These are phyloP conservation scores for Archaeoteleia sp. DNA, from an alignment of 2,888 invertebrate genomes.

Conservation along the genomic window DNA sequence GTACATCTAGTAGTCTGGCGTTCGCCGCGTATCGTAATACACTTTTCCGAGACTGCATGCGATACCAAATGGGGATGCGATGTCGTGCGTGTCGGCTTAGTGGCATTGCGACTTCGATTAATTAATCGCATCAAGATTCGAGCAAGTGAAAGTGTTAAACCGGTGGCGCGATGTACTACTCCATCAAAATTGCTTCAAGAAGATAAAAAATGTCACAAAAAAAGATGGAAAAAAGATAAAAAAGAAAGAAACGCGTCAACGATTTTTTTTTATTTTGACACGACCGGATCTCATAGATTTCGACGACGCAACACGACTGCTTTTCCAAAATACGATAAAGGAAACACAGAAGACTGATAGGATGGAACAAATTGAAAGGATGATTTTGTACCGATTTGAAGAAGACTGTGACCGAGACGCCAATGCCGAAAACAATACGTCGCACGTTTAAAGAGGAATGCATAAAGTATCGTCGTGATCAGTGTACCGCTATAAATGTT, in stretches of 20 bases:
- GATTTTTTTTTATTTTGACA: too few species aligned
- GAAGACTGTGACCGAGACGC: too few species aligned
- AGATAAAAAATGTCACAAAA: slow-evolving; percentile 4
- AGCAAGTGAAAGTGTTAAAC: slow-evolving; percentile 25
- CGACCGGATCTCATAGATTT: too few species aligned
- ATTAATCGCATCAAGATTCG: slow-evolving; percentile 31
- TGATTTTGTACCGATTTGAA: too few species aligned
- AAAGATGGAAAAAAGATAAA: neutral
- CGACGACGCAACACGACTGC: too few species aligned
- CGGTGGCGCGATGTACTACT: slow-evolving; percentile 20
- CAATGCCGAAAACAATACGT: too few species aligned
- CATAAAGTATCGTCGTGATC: too few species aligned
- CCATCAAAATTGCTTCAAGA: neutral
- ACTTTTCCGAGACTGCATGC: slow-evolving; percentile 61
- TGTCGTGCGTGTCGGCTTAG: slow-evolving; percentile 46
- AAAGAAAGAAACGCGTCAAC: neutral
- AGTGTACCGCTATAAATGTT: too few species aligned
- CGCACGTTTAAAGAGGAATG: too few species aligned
- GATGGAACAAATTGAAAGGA: too few species aligned
- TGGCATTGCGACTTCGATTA: slow-evolving; percentile 36
- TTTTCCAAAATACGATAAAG: too few species aligned
- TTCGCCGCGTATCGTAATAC: slow-evolving; percentile 71
- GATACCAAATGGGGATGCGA: slow-evolving; percentile 52
- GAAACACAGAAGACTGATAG: too few species aligned
- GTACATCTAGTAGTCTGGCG: slow-evolving; percentile 71